These are phyloP conservation scores for Cassiopea xamachana DNA, from an alignment of 30 jellyfish, hydroid and myxozoan genomes.

Conservation along the genomic window DNA sequence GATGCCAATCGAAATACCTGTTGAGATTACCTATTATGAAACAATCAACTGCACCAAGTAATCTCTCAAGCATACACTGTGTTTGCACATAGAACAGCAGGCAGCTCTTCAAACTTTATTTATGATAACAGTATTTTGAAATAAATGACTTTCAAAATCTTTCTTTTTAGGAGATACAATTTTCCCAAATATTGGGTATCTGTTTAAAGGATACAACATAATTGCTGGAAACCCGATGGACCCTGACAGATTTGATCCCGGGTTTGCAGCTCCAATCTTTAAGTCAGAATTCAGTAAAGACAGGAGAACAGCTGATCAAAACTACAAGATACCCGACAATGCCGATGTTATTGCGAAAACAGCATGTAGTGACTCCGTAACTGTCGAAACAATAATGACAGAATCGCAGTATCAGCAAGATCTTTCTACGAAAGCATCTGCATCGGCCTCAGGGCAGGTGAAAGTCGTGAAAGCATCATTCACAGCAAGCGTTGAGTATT, in stretches of 20 bases:
- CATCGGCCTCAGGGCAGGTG: slow-evolving; percentile 11
- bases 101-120: no score
- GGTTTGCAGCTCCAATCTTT: slow-evolving; percentile 34
- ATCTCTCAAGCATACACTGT: no score
- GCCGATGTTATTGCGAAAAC: slow-evolving; percentile 25
- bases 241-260: slow-evolving; percentile 44
- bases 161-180: neutral
- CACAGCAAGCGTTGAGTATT: slow-evolving; percentile 56
- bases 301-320: slow-evolving; percentile 43
- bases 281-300: slow-evolving; percentile 12
- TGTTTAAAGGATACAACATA: slow-evolving; percentile 57
- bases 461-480: slow-evolving; percentile 43
- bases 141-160: neutral
- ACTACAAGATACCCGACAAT: slow-evolving; percentile 44
- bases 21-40: no score
- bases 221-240: slow-evolving; percentile 56
- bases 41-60: no score
- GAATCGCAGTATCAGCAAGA: slow-evolving; percentile 43
- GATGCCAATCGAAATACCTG: no score
- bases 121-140: no score
- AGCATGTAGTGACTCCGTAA: slow-evolving; percentile 45
- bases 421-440: slow-evolving; percentile 30
- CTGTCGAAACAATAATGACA: slow-evolving; percentile 39
- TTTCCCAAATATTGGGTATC: slow-evolving; percentile 52
- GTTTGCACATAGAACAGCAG: no score